Percentiles rank a stretch among this genome's conserved stretches.
Conservation (phyloP, 2,797 vertebrate genomes). For the Centropyge bicolor region DNA sequence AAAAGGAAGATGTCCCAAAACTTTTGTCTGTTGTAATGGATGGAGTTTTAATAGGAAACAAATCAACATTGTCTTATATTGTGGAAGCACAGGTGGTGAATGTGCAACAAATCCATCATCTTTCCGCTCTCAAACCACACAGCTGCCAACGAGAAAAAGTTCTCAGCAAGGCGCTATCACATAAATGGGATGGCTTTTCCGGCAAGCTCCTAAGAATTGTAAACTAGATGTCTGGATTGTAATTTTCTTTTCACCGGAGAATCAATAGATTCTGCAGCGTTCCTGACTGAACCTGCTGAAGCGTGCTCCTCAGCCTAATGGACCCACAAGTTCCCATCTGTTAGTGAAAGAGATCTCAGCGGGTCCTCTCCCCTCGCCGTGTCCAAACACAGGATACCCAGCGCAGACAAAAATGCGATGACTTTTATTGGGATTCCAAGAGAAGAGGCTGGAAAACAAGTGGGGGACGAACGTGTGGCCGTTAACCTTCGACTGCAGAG, state of each 20-base stretch:
- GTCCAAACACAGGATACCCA: slow-evolving; percentile 64
- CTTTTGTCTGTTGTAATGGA: slow-evolving; percentile 39
- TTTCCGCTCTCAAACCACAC: slow-evolving; percentile 26
- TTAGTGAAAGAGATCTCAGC: slow-evolving; percentile 80
- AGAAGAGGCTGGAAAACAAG: slow-evolving; percentile 69
- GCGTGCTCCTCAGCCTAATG: slow-evolving; percentile 81
- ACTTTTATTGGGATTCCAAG: slow-evolving; percentile 78
- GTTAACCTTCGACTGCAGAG: slow-evolving; percentile 51
- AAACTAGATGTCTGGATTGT: slow-evolving; percentile 79
- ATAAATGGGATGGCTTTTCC: slow-evolving; percentile 58
- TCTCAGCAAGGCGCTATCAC: slow-evolving; percentile 35
- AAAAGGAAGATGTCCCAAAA: slow-evolving; percentile 4
- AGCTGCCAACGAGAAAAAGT: slow-evolving; percentile 38
- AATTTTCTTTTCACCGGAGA: slow-evolving; percentile 79
- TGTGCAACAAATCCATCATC: slow-evolving; percentile 65
- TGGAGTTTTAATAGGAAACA: slow-evolving; percentile 57
- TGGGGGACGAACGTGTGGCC: slow-evolving; percentile 36
- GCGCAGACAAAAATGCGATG: slow-evolving; percentile 60
- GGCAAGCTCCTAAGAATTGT: slow-evolving; percentile 69
- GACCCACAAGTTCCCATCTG: slow-evolving; percentile 84
- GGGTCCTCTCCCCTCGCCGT: slow-evolving; percentile 50
- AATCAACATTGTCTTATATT: slow-evolving; percentile 47
- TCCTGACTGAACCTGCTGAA: slow-evolving; percentile 80
- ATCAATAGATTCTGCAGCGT: slow-evolving; percentile 79
- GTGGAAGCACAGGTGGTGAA: slow-evolving; percentile 67